Evolutionary conservation across 1,140 invertebrate species (phyloP).

Genomic region (Heliconius himera): DNA sequence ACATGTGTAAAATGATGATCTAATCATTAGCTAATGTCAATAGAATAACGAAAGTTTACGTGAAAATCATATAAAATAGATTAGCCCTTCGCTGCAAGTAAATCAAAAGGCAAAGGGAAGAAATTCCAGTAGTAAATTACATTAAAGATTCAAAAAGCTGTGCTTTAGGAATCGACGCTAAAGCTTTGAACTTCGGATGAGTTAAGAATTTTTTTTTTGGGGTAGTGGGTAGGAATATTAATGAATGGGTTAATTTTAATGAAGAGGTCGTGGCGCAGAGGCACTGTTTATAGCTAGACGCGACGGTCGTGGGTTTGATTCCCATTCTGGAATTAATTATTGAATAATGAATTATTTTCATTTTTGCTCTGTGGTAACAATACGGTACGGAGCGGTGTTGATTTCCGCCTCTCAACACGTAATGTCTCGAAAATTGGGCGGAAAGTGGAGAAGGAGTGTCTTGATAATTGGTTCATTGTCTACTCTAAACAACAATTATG

Average conservation of each 20-base stretch:
- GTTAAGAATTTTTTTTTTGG: background rate
- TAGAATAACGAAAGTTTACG: constrained; percentile 7
- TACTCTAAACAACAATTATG: too few species aligned
- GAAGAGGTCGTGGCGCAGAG: background rate
- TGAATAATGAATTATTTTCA: background rate
- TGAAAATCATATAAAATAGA: background rate
- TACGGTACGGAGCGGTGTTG: background rate
- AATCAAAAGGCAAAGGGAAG: constrained; percentile 16
- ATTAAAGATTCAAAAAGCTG: constrained; percentile 22
- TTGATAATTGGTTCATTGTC: too few species aligned
- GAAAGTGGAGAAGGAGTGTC: too few species aligned
- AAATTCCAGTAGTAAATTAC: constrained; percentile 17
- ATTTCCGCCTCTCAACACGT: too few species aligned
- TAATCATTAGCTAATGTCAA: background rate
- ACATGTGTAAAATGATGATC: background rate
- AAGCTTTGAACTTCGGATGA: background rate
- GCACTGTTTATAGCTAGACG: background rate
- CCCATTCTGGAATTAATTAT: background rate
- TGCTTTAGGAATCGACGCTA: constrained; percentile 1
- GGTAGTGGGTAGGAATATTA: too few species aligned
- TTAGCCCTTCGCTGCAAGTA: background rate
- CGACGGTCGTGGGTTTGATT: background rate
- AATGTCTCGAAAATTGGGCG: too few species aligned
- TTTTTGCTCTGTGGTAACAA: background rate
- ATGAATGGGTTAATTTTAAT: background rate